These are phyloP conservation scores for Thalassoma bifasciatum DNA, from an alignment of 2,113 vertebrate genomes.

Conservation along the genomic window DNA sequence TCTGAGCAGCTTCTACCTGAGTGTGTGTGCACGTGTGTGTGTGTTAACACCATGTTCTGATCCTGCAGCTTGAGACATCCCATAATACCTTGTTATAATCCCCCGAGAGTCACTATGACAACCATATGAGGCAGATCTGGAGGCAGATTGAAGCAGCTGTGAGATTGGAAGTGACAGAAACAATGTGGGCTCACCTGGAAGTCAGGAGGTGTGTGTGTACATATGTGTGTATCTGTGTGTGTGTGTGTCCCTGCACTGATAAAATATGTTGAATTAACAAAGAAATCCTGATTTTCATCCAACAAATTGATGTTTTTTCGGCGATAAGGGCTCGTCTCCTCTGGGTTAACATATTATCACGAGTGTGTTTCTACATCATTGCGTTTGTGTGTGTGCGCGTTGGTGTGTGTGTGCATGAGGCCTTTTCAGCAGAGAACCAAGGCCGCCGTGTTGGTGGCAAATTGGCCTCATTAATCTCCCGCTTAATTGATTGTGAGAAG, in stretches of 20 bases:
- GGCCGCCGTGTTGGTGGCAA: conserved; percentile 81
- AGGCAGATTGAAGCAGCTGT: conserved; percentile 52
- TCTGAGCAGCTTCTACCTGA: too few relatives aligned
- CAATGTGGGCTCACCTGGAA: conserved; percentile 42
- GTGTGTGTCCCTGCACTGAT: not conserved
- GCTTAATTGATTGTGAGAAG: conserved; percentile 88
- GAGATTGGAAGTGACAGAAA: conserved; percentile 60
- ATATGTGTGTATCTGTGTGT: conserved; percentile 8
- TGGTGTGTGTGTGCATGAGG: not conserved
- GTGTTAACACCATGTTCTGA: conserved; percentile 56
- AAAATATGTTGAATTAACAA: too few relatives aligned
- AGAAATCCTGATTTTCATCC: not conserved
- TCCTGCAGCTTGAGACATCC: conserved; percentile 62
- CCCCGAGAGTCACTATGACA: conserved; percentile 66
- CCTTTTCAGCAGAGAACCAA: conserved; percentile 48
- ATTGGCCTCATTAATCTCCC: conserved; percentile 88
- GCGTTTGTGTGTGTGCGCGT: conserved; percentile 6
- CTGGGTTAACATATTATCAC: not conserved
- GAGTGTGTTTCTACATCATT: conserved; percentile 8
- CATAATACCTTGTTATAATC: conserved; percentile 72
- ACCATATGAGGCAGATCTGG: conserved; percentile 52
- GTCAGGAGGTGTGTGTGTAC: not conserved
- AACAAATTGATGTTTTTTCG: not conserved
- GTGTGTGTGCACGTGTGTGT: conserved; percentile 28
- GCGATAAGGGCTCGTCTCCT: not conserved